These are phyloP conservation scores for Octodon degus DNA, from an alignment of 2,113 vertebrate genomes.

Conservation along the genomic window DNA sequence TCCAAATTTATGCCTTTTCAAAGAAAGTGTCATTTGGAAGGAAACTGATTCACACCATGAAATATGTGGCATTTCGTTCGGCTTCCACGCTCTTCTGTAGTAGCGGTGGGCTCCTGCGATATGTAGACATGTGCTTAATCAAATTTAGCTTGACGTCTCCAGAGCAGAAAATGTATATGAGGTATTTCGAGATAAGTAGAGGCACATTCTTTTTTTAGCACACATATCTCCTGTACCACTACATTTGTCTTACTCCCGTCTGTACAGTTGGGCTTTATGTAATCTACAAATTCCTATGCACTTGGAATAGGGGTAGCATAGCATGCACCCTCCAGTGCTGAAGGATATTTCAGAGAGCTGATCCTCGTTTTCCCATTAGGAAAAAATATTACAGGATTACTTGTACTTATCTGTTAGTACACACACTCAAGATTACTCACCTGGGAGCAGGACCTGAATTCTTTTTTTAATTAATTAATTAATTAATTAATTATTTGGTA, in stretches of 20 bases:
- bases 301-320: conserved; percentile 28
- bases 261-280: conserved; percentile 65
- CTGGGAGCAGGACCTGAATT: neutral
- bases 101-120: conserved; percentile 54
- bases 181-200: conserved; percentile 64
- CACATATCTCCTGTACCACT: neutral
- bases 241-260: conserved; percentile 49
- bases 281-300: conserved; percentile 18
- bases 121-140: conserved; percentile 65
- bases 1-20: conserved; percentile 76
- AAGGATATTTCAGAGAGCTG: neutral
- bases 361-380: neutral
- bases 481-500: no score
- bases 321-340: neutral
- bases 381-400: neutral
- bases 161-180: conserved; percentile 60
- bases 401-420: neutral
- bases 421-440: neutral
- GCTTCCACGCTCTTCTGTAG: conserved; percentile 56
- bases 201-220: conserved; percentile 51
- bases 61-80: conserved; percentile 72
- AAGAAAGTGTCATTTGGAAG: conserved; percentile 76
- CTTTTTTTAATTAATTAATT: no score
- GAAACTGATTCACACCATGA: conserved; percentile 74
- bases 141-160: conserved; percentile 76